Base-by-base conservation (phyloP, 2,797 vertebrate genomes). In the Hemibagrus guttatus region DNA sequence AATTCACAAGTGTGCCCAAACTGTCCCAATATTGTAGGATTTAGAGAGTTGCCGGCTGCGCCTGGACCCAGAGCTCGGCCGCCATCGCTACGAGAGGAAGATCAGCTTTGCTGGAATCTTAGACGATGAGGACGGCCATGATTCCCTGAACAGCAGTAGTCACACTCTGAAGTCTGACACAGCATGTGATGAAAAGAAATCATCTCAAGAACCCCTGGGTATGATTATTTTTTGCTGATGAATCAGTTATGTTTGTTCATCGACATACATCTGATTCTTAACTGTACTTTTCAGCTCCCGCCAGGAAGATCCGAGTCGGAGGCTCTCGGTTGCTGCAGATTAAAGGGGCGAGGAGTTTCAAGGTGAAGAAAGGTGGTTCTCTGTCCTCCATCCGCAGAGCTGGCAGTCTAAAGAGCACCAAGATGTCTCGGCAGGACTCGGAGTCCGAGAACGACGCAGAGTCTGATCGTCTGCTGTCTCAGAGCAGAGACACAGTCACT, bases 71-170 rank as follows among this genome's bases (percentile, higher is more conserved):
- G 98, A 99, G 86, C 93, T 99, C 85, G 98, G 98, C 42, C 95
- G 98, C 1, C 98, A 99, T 88, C 97, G 98, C 91, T 99, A 99
- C 75, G 98, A 99, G 91, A 96, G 98, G 92, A 99, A 99, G 94
- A 99, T 99, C 95, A 99, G 98, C 94, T 99, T 99, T 84, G 98
- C 98, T 0, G 98, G 98, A 1, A 98, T 99, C 92, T 94, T 99
- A 23, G 98, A 99, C 69, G 98, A 99, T 81, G 98, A 99, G 0
- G 98, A 99, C 88, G 96, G 98, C 80, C 96, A 96, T 2, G 98
- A 99, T 89, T 99, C 98, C 2, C 95, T 99, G 39, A 97, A 99
- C 93, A 99, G 98, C 95, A 99, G 98, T 95, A 99, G 98, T 93
- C 98, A 99, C 88, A 99, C 98, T 4, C 96, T 99, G 88, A 99